Conservation (phyloP, 2,113 vertebrate species). For the Perognathus longimembris region DNA sequence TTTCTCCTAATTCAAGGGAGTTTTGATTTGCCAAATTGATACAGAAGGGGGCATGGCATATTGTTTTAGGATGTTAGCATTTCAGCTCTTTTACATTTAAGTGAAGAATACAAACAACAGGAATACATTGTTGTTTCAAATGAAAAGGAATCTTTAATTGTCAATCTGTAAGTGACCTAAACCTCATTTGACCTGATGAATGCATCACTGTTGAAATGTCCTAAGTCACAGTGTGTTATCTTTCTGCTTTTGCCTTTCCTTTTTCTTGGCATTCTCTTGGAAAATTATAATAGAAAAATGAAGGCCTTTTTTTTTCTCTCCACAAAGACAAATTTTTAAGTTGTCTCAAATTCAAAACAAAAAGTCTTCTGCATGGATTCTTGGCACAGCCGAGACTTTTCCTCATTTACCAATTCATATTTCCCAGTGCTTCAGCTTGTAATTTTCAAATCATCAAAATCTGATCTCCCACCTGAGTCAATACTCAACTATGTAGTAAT, state of each 20-base stretch:
- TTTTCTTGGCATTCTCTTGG: neutral
- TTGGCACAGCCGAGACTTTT: neutral
- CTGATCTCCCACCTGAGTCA: neutral
- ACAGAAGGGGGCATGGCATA: neutral
- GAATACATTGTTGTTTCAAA: neutral
- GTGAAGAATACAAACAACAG: neutral
- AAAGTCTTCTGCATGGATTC: neutral
- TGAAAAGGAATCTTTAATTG: neutral
- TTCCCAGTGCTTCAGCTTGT: neutral
- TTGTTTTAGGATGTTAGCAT: slow-evolving; percentile 21
- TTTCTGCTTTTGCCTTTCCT: neutral
- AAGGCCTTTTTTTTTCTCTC: neutral
- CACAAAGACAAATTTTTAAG: neutral
- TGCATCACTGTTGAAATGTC: neutral
- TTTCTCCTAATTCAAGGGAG: neutral
- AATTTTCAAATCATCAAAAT: slow-evolving; percentile 33
- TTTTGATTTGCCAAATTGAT: neutral
- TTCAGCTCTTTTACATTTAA: neutral
- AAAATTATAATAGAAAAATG: neutral
- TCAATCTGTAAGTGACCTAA: neutral
- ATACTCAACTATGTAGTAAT: neutral
- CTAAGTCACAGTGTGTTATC: neutral
- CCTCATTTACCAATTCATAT: neutral
- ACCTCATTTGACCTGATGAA: neutral
- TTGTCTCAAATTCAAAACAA: neutral